phyloP scores from a whole-genome alignment of 2,888 invertebrate species.

The Junonia oenone region DNA sequence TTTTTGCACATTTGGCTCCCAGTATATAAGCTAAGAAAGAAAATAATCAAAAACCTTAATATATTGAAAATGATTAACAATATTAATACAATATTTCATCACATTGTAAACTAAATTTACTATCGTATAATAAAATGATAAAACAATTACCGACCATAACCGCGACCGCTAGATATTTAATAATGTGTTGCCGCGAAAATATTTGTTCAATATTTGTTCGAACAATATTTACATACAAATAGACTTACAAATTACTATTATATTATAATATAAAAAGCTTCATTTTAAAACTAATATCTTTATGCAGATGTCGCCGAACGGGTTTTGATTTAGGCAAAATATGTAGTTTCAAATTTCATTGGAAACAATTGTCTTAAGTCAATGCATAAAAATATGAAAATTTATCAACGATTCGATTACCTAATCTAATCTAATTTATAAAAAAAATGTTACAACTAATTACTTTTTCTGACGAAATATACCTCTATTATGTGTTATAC shows the following conservation, averaged over 20 bases:
- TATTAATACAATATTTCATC: neutral
- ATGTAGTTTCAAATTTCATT: no score
- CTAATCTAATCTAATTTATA: no score
- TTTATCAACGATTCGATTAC: no score
- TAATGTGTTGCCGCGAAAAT: slow-evolving; percentile 13
- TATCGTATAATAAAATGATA: neutral
- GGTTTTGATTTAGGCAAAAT: no score
- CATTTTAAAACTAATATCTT: neutral
- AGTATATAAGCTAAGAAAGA: neutral
- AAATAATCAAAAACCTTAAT: neutral
- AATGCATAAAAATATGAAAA: no score
- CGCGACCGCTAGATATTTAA: slow-evolving; percentile 10
- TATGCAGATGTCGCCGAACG: no score
- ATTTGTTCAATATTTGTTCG: slow-evolving; percentile 8
- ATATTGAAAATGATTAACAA: neutral
- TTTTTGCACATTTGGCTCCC: no score
- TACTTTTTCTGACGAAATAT: no score
- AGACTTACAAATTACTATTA: neutral
- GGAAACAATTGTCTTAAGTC: no score
- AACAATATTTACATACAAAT: neutral
- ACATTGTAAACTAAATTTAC: neutral
- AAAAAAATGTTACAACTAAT: no score
- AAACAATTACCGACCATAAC: neutral
- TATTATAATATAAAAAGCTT: no score
- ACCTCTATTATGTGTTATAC: no score